Conservation (phyloP, 2,797 vertebrate species). For the Trematomus bernacchii region DNA sequence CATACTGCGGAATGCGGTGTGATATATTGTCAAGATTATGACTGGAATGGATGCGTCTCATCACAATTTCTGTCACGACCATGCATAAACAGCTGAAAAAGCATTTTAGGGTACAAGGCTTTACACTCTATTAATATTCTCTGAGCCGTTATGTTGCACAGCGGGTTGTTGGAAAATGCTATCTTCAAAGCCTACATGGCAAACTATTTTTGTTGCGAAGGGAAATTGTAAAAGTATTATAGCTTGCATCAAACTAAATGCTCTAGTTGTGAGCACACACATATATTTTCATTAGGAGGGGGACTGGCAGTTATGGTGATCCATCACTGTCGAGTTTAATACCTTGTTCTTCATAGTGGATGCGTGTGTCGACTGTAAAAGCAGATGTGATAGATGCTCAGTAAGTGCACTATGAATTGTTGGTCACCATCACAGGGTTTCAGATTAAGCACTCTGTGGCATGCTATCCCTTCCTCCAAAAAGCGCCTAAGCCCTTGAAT, state of each 20-base stretch:
- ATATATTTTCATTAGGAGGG: not conserved
- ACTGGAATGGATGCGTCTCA: conserved; percentile 1
- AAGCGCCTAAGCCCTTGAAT: conserved; percentile 38
- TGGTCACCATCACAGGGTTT: conserved; percentile 20
- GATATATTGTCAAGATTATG: conserved; percentile 9
- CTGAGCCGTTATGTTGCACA: conserved; percentile 21
- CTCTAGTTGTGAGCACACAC: conserved; percentile 1
- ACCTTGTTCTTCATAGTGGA: not conserved
- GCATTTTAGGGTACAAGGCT: conserved; percentile 5
- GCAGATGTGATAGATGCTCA: conserved; percentile 28
- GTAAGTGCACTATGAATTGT: not conserved
- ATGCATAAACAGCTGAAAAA: conserved; percentile 12
- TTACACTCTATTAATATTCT: conserved; percentile 21
- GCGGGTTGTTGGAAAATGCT: conserved; percentile 34
- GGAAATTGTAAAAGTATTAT: conserved; percentile 17
- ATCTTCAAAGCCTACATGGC: conserved; percentile 29
- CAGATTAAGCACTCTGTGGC: not conserved
- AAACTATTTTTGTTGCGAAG: conserved; percentile 16
- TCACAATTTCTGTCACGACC: conserved; percentile 8
- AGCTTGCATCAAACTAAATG: conserved; percentile 16
- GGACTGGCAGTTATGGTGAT: not conserved
- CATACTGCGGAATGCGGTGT: not conserved
- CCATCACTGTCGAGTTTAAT: not conserved
- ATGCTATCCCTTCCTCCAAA: conserved; percentile 22
- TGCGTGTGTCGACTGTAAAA: conserved; percentile 7